Percentiles rank a stretch among this genome's conserved stretches.
Evolutionary conservation across 64 coral and sea anemone species (phyloP).

Genomic region (Stylophora pistillata): DNA sequence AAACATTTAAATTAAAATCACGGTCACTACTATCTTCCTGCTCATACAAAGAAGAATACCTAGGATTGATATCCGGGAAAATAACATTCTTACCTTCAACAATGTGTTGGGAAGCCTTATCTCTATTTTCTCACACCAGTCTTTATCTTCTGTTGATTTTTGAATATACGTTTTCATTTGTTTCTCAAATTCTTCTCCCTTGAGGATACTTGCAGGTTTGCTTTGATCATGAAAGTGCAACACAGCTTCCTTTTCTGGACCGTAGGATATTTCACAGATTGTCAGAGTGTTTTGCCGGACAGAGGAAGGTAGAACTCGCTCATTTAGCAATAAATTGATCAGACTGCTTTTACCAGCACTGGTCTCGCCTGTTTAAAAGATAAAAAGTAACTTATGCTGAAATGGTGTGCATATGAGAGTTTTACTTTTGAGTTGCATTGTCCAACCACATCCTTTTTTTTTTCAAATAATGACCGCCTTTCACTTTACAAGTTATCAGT

Average conservation of each 20-base stretch:
- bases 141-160: neutral
- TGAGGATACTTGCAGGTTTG: neutral
- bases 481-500: too few relatives aligned
- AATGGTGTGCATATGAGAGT: too few relatives aligned
- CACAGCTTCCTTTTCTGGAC: neutral
- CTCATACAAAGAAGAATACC: too few relatives aligned
- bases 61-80: too few relatives aligned
- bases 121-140: neutral
- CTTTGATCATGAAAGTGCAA: neutral
- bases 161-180: neutral
- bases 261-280: slow-evolving; percentile 16
- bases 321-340: neutral
- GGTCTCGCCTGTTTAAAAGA: slow-evolving; percentile 18
- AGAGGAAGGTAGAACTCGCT: neutral
- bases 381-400: neutral
- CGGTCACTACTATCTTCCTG: neutral
- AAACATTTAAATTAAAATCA: too few relatives aligned
- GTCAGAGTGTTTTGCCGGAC: neutral
- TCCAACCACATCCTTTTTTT: too few relatives aligned
- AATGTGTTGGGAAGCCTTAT: neutral
- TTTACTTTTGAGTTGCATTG: too few relatives aligned
- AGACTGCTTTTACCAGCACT: neutral
- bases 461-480: too few relatives aligned
- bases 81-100: neutral
- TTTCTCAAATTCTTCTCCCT: neutral